These are phyloP conservation scores for Chaenodraco wilsoni DNA, from an alignment of 2,797 vertebrate species.

Conservation along the genomic window DNA sequence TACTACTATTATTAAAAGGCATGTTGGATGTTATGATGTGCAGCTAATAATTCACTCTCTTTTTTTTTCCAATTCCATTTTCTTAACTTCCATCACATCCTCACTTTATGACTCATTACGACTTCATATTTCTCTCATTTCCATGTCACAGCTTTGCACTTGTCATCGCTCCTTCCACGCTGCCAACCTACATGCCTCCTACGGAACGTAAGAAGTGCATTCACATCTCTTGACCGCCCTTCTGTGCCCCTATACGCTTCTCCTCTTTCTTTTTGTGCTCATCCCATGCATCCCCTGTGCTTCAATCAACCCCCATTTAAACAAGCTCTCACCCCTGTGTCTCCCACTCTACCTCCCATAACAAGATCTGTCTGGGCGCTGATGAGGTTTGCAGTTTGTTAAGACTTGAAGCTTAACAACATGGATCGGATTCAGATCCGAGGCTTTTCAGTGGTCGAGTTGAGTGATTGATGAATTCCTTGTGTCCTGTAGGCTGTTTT, in stretches of 20 bases:
- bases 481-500: conserved; percentile 55
- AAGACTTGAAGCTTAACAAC: conserved; percentile 75
- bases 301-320: conserved; percentile 38
- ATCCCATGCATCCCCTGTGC: conserved; percentile 53
- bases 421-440: conserved; percentile 64
- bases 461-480: conserved; percentile 63
- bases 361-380: conserved; percentile 44
- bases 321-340: conserved; percentile 40
- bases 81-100: conserved; percentile 23
- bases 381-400: conserved; percentile 76
- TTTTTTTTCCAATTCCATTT: conserved; percentile 21
- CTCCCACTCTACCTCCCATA: conserved; percentile 37
- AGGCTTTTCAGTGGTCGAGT: conserved; percentile 47
- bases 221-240: conserved; percentile 33
- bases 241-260: conserved; percentile 16
- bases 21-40: conserved; percentile 37
- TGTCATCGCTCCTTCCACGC: conserved; percentile 64
- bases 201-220: conserved; percentile 74
- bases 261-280: conserved; percentile 45
- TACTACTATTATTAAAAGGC: conserved; percentile 47
- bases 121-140: conserved; percentile 43
- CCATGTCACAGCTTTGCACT: conserved; percentile 71
- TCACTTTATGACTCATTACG: conserved; percentile 13
- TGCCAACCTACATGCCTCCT: conserved; percentile 61
- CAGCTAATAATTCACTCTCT: conserved; percentile 71